These are phyloP conservation scores for Apodemus agrarius DNA, from an alignment of 2,797 vertebrate genomes.

Conservation along the genomic window DNA sequence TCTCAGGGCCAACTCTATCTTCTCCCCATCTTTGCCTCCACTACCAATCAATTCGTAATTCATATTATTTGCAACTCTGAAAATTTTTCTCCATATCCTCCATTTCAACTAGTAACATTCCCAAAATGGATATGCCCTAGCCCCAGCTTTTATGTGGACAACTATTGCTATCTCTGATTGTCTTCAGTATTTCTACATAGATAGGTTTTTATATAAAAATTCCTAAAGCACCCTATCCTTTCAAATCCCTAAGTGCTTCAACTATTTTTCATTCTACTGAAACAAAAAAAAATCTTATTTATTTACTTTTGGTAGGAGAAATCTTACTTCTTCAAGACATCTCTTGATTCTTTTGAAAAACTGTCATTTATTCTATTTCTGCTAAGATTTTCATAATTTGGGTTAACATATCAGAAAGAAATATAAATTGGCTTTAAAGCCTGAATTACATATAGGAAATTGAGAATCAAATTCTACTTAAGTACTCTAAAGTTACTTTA, in stretches of 20 bases:
- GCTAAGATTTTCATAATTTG: constrained; percentile 44
- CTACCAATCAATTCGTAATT: not conserved
- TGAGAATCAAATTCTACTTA: constrained; percentile 61
- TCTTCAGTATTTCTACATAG: not conserved
- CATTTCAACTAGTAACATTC: not conserved
- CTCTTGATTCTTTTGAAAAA: constrained; percentile 32
- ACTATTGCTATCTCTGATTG: not conserved
- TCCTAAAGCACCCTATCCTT: not conserved
- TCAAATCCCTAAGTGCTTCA: not conserved
- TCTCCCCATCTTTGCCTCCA: not conserved
- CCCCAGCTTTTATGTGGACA: not conserved
- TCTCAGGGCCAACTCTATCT: not conserved
- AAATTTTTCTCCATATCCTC: not conserved
- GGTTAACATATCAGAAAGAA: constrained; percentile 51
- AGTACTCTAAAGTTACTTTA: constrained; percentile 64
- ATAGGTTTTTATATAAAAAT: not conserved
- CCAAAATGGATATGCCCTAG: not conserved
- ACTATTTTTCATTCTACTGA: not conserved
- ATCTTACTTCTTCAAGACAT: not conserved
- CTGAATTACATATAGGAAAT: constrained; percentile 27
- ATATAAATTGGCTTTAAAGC: constrained; percentile 26
- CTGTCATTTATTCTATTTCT: not conserved
- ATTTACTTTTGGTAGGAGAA: not conserved
- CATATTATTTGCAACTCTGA: not conserved
- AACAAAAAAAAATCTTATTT: not conserved